phyloP scores from a whole-genome alignment of 2,888 invertebrate species.

The Lasiommata megera region DNA sequence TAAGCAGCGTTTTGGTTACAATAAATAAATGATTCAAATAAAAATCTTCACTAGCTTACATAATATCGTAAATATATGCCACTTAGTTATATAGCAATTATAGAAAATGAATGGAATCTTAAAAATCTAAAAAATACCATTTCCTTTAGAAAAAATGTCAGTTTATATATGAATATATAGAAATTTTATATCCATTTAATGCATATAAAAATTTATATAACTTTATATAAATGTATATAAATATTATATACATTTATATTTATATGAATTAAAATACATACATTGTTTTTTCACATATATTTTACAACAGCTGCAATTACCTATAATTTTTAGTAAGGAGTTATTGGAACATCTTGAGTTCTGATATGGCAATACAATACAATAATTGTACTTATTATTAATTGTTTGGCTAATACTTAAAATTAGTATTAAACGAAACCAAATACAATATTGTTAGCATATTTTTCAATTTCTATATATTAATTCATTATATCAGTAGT shows the following conservation, averaged over 20 bases:
- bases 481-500: too few species aligned
- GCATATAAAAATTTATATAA: background rate
- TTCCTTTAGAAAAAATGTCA: background rate
- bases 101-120: background rate
- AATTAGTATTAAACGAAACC: background rate
- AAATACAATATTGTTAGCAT: too few species aligned
- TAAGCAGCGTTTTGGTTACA: background rate
- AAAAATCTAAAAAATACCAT: background rate
- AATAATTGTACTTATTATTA: background rate
- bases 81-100: too few species aligned
- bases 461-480: too few species aligned
- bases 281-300: background rate
- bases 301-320: background rate
- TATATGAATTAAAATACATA: background rate
- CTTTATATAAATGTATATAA: background rate
- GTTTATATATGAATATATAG: background rate
- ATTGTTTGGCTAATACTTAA: background rate
- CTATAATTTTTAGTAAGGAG: background rate
- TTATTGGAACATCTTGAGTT: conserved; percentile 23
- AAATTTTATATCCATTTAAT: background rate
- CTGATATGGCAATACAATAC: conserved; percentile 35
- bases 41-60: conserved; percentile 5
- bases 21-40: background rate
- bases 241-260: background rate
- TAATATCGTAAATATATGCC: background rate